phyloP scores from a whole-genome alignment of 2,797 vertebrate species.

The Mus minutoides region DNA sequence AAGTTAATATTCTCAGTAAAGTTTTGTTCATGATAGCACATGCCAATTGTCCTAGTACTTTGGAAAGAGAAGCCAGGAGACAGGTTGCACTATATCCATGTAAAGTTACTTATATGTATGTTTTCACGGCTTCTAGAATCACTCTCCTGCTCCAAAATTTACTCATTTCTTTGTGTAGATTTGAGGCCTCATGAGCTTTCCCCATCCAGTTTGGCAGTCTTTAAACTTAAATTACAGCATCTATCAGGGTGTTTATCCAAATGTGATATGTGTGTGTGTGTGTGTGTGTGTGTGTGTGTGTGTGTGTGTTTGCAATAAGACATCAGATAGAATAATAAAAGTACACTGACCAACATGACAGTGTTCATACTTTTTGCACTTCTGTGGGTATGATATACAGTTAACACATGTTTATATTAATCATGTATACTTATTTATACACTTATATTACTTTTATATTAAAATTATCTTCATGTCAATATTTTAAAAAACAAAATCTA shows the following conservation, averaged over 20 bases:
- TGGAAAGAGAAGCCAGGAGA: not conserved
- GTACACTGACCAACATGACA: not conserved
- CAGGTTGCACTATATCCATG: not conserved
- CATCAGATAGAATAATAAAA: not conserved
- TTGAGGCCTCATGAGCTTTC: not conserved
- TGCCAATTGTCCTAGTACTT: not conserved
- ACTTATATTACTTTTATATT: not conserved
- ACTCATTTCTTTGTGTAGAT: not conserved
- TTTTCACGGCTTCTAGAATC: not conserved
- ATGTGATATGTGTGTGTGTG: not conserved
- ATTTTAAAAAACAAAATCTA: not conserved
- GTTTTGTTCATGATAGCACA: not conserved
- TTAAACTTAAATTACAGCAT: too few relatives aligned
- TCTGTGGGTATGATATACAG: not conserved
- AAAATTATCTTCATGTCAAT: not conserved
- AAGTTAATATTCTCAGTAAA: not conserved
- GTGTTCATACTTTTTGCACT: not conserved
- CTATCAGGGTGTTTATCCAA: too few relatives aligned
- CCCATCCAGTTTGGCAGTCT: too few relatives aligned
- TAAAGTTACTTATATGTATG: not conserved
- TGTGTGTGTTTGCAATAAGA: not conserved
- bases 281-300: not conserved
- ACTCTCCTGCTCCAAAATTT: not conserved
- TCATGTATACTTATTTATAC: not conserved
- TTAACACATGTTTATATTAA: not conserved